Evolutionary conservation across 23 tunicate species (phyloP).

Genomic region (Ascidia mentula): DNA sequence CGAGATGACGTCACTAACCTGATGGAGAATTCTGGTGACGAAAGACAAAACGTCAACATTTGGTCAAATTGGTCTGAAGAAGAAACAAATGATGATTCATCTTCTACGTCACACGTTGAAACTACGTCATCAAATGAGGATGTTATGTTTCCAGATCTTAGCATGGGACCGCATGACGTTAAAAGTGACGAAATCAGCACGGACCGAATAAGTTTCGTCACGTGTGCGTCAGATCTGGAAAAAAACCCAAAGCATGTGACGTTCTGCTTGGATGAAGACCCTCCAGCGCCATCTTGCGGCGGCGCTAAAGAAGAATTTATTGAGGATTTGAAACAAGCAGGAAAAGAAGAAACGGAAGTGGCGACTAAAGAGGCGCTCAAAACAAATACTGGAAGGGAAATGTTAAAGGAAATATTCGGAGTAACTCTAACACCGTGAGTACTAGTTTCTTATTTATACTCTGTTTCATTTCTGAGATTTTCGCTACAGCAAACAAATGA

Average conservation of each 20-base stretch:
- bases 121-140: not conserved
- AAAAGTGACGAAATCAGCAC: constrained; percentile 18
- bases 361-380: constrained; percentile 39
- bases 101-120: not conserved
- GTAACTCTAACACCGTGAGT: constrained; percentile 40
- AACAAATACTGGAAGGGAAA: constrained; percentile 42
- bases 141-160: not conserved
- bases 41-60: too few relatives aligned
- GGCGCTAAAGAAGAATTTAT: not conserved
- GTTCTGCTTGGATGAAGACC: not conserved
- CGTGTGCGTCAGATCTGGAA: constrained; percentile 26
- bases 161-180: not conserved
- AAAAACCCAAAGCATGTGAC: not conserved
- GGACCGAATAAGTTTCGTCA: constrained; percentile 29
- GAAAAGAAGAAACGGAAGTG: not conserved
- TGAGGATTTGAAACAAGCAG: not conserved
- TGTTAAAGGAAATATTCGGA: constrained; percentile 55
- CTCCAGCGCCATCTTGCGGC: constrained; percentile 11
- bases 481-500: not conserved
- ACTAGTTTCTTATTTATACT: too few relatives aligned
- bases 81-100: too few relatives aligned
- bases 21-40: not conserved
- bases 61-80: too few relatives aligned
- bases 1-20: not conserved
- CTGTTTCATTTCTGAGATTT: too few relatives aligned